Percentiles rank a stretch among this genome's conserved stretches.
These are phyloP conservation scores for Keiferia lycopersicella DNA, from an alignment of 2,888 invertebrate genomes.

Conservation along the genomic window DNA sequence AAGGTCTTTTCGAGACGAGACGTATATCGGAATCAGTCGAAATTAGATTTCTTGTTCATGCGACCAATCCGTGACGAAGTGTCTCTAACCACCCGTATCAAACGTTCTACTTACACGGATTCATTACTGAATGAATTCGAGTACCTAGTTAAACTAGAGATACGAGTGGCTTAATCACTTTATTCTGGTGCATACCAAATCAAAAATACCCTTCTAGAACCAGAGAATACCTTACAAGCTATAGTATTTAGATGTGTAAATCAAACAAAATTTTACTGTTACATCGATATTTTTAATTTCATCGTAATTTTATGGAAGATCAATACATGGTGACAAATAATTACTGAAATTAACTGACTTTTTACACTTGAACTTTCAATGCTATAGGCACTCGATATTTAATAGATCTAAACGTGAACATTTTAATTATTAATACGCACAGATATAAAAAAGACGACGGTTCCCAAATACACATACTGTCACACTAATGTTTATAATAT, in stretches of 20 bases:
- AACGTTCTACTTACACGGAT: not conserved
- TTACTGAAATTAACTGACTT: constrained; percentile 79
- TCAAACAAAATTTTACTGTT: constrained; percentile 73
- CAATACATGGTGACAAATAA: constrained; percentile 81
- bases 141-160: not conserved
- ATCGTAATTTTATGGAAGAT: constrained; percentile 82
- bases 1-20: too few species aligned
- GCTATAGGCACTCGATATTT: constrained; percentile 80
- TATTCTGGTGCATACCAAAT: not conserved
- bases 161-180: not conserved
- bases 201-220: not conserved
- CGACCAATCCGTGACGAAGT: too few species aligned
- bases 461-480: constrained; percentile 71
- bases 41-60: too few species aligned
- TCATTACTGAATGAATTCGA: not conserved
- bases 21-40: too few species aligned
- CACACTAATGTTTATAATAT: constrained; percentile 72
- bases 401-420: constrained; percentile 80
- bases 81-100: too few species aligned
- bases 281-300: constrained; percentile 81
- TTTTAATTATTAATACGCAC: constrained; percentile 73
- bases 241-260: constrained; percentile 41
- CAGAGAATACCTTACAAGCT: not conserved
- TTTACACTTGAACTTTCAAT: constrained; percentile 79
- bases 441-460: constrained; percentile 72